Base-by-base conservation (phyloP, 2,113 vertebrate genomes). In the Reinhardtius hippoglossoides region DNA sequence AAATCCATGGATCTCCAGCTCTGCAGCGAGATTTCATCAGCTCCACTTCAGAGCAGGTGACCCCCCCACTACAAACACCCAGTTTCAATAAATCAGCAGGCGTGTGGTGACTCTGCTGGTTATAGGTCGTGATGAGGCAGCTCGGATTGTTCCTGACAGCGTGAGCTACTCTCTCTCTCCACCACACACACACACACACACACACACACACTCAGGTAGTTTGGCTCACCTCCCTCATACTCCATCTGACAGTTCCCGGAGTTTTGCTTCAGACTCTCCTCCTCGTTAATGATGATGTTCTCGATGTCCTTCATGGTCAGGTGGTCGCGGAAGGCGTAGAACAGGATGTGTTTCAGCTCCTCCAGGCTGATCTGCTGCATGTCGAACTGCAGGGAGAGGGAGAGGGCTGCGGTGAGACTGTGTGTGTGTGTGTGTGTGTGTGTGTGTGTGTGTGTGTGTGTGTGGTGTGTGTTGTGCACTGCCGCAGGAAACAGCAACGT, bases 271-370 rank as follows among this genome's bases (percentile, higher is more conserved):
- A 99, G 92, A 83, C 98, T 99, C 92, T 99, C 98, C 78, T 99
- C 98, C 89, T 99, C 98, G 0, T 96, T 99, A 94, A 97, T 97
- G 90, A 99, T 99, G 92, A 99, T 99, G 94, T 98, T 99, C 92
- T 99, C 98, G 0, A 99, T 99, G 94, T 99, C 98, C 93, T 99
- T 99, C 98, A 99, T 99, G 0, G 98, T 99, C 67, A 99, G 88
- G 87, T 99, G 98, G 91, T 99, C 98, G 4, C 95, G 96, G 93
- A 99, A 99, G 85, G 98, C 98, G 0, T 98, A 97, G 91, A 99
- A 99, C 61, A 99, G 95, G 88, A 99, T 97, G 92, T 99, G 97
- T 91, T 99, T 99, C 85, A 99, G 91, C 91, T 99, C 98, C 67
- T 99, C 98, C 94, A 99, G 91, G 0, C 96, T 98, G 94, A 99